Evolutionary conservation across 1,140 invertebrate genomes (phyloP).

Genomic region (Aphidius ervi): DNA sequence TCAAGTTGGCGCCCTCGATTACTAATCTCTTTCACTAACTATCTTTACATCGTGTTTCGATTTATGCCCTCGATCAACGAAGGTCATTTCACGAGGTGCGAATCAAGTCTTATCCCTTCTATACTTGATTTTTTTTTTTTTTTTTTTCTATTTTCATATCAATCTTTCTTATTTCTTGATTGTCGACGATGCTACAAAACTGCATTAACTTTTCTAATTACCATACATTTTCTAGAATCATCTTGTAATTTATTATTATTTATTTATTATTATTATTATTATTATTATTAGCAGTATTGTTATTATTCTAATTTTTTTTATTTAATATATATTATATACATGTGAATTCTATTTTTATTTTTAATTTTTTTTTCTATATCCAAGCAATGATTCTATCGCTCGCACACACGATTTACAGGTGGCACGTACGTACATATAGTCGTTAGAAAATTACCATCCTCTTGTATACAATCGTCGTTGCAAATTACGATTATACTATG

Average conservation of each 20-base stretch:
- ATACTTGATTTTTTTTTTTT: neutral
- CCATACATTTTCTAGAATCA: too few relatives aligned
- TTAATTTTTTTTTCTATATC: too few relatives aligned
- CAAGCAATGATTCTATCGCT: too few relatives aligned
- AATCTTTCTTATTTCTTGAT: too few relatives aligned
- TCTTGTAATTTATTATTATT: too few relatives aligned
- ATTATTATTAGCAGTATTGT: too few relatives aligned
- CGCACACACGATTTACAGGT: neutral
- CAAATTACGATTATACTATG: constrained; percentile 15
- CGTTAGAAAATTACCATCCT: constrained; percentile 15
- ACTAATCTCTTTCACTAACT: constrained; percentile 17
- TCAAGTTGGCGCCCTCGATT: constrained; percentile 6
- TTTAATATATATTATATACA: too few relatives aligned
- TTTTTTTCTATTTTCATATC: neutral
- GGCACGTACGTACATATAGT: constrained; percentile 7
- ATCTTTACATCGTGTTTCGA: constrained; percentile 10
- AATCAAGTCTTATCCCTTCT: constrained; percentile 8
- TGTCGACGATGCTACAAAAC: too few relatives aligned
- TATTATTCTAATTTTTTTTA: too few relatives aligned
- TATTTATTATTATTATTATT: too few relatives aligned
- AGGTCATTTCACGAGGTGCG: constrained; percentile 15
- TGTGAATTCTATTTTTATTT: too few relatives aligned
- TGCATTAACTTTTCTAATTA: too few relatives aligned
- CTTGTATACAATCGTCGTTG: constrained; percentile 8
- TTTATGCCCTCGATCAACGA: constrained; percentile 15